Conservation (phyloP, 1,140 invertebrate genomes). For the Orussus abietinus region DNA sequence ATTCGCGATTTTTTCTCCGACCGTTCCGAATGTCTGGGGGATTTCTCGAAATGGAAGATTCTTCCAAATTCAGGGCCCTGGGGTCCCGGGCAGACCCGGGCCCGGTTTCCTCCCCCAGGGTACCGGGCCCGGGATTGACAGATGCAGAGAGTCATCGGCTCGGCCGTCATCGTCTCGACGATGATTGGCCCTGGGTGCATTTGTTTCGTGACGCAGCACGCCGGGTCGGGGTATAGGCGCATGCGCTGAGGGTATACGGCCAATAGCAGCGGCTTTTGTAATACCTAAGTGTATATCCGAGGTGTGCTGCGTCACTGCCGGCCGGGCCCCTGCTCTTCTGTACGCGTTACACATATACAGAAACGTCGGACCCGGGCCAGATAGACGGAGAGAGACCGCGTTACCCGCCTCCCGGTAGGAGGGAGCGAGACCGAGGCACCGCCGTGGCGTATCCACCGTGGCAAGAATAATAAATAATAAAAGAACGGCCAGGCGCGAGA, state of each 20-base stretch:
- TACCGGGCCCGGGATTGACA: slow-evolving; percentile 32
- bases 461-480: slow-evolving; percentile 52
- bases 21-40: too few relatives aligned
- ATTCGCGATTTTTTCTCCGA: too few relatives aligned
- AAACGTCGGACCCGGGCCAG: slow-evolving; percentile 9
- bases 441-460: slow-evolving; percentile 30
- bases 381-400: slow-evolving; percentile 12
- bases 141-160: slow-evolving; percentile 39
- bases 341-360: slow-evolving; percentile 4
- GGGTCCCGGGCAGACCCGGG: background rate
- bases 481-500: slow-evolving; percentile 38
- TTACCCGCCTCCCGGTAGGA: slow-evolving; percentile 12
- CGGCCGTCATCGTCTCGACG: slow-evolving; percentile 29
- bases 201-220: slow-evolving; percentile 50
- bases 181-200: slow-evolving; percentile 43
- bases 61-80: too few relatives aligned
- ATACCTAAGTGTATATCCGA: background rate
- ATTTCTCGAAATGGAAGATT: too few relatives aligned
- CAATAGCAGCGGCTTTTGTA: slow-evolving; percentile 14
- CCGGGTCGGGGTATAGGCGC: slow-evolving; percentile 21
- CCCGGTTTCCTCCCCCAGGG: background rate
- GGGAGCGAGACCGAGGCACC: slow-evolving; percentile 17
- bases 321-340: slow-evolving; percentile 2
- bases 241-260: slow-evolving; percentile 18
- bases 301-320: slow-evolving; percentile 39